phyloP scores from a whole-genome alignment of 1,140 invertebrate species.

The Laupala kohalensis region DNA sequence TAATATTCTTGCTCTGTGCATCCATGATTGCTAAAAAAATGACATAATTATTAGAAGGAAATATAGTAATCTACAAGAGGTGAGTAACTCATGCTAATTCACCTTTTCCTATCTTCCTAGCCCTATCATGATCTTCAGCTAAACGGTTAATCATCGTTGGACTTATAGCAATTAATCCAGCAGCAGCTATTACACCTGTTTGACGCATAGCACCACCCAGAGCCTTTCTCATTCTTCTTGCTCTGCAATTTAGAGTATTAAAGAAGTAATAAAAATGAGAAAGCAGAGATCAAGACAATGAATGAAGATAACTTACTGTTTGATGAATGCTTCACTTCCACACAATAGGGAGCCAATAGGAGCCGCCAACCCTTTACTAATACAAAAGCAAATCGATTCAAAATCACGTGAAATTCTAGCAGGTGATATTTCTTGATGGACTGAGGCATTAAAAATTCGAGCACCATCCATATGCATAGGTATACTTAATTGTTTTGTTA shows the following conservation, averaged over 20 bases:
- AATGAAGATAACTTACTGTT: conserved; percentile 39
- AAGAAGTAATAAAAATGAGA: neutral
- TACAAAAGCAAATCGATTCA: conserved; percentile 66
- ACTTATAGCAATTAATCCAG: conserved; percentile 61
- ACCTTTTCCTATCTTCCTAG: conserved; percentile 54
- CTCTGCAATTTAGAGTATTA: conserved; percentile 35
- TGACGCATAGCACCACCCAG: conserved; percentile 89
- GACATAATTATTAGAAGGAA: neutral
- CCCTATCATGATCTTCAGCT: conserved; percentile 57
- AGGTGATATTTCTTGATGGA: conserved; percentile 44
- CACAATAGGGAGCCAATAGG: conserved; percentile 77
- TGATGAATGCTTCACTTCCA: conserved; percentile 64
- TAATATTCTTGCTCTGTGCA: conserved; percentile 28
- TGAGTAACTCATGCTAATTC: conserved; percentile 9
- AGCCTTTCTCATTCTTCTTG: conserved; percentile 63
- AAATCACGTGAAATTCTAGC: conserved; percentile 51
- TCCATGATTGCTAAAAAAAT: conserved; percentile 43
- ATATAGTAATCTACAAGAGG: neutral
- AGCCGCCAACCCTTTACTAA: conserved; percentile 80
- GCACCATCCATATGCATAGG: conserved; percentile 88
- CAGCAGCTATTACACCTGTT: conserved; percentile 74
- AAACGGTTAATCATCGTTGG: conserved; percentile 59
- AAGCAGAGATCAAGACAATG: neutral
- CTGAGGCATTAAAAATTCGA: conserved; percentile 76
- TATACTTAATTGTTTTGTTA: conserved; percentile 50